A percentile compares a stretch with the other conserved stretches of the same genome.
Evolutionary conservation across 2,888 invertebrate species (phyloP).

Genomic region (Xestia c-nigrum): DNA sequence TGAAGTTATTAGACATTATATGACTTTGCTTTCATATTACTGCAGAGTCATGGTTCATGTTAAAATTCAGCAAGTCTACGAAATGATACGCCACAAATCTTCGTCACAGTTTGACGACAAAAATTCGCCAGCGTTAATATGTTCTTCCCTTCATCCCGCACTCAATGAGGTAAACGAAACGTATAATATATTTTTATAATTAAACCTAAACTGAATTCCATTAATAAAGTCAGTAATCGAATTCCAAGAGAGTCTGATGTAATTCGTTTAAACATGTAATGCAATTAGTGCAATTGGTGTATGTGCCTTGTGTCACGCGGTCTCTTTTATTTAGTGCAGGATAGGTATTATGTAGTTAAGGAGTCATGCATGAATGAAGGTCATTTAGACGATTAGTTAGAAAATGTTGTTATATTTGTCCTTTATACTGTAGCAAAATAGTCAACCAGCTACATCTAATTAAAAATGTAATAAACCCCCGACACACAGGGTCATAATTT

Average conservation of each 20-base stretch:
- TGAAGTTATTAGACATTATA: too few relatives aligned
- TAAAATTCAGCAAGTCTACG: too few relatives aligned
- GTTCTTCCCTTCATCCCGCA: slow-evolving; percentile 23
- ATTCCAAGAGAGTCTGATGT: slow-evolving; percentile 37
- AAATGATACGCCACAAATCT: neutral
- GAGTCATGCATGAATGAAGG: neutral
- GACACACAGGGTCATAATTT: too few relatives aligned
- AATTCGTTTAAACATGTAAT: slow-evolving; percentile 9
- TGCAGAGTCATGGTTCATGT: neutral
- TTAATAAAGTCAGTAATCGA: neutral
- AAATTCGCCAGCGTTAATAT: neutral
- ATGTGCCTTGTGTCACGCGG: slow-evolving; percentile 20
- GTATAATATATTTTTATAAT: slow-evolving; percentile 3
- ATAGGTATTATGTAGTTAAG: neutral
- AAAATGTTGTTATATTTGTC: neutral
- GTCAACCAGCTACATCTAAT: too few relatives aligned
- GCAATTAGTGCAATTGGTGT: neutral
- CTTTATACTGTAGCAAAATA: too few relatives aligned
- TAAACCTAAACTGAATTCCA: slow-evolving; percentile 1
- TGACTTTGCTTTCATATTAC: too few relatives aligned
- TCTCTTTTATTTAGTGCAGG: neutral
- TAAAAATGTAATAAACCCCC: too few relatives aligned
- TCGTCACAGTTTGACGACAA: slow-evolving; percentile 19
- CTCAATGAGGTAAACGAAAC: neutral
- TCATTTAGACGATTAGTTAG: neutral